Conservation (phyloP, 2,888 invertebrate genomes). For the Protonemura montana region DNA sequence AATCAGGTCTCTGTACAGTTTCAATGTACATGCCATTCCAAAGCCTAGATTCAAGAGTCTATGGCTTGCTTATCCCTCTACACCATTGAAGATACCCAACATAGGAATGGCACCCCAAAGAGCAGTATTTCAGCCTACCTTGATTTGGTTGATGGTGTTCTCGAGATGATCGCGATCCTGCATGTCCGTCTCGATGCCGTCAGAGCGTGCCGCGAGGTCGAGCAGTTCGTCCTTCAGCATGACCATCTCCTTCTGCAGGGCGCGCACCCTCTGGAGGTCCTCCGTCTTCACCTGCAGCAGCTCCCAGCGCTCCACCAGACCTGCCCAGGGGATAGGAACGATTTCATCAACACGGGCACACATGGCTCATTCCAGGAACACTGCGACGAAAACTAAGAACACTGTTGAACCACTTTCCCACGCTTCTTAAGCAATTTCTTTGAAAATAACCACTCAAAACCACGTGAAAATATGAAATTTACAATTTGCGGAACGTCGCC, state of each 20-base stretch:
- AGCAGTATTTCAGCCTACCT: conserved; percentile 55
- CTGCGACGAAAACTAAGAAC: too few species aligned
- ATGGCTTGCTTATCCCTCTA: too few species aligned
- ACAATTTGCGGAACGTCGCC: too few species aligned
- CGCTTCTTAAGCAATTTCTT: too few species aligned
- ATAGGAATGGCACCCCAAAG: neutral
- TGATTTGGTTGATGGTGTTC: conserved; percentile 58
- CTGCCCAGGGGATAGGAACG: conserved; percentile 53
- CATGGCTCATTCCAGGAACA: too few species aligned
- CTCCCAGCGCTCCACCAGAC: conserved; percentile 63
- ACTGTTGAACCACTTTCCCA: too few species aligned
- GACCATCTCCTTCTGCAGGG: conserved; percentile 56
- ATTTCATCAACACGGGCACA: neutral
- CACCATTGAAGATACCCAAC: too few species aligned
- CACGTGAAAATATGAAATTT: too few species aligned
- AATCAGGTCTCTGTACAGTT: too few species aligned
- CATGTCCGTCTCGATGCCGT: conserved; percentile 51
- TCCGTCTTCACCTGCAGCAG: conserved; percentile 60
- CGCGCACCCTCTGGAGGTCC: conserved; percentile 57
- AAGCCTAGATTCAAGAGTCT: too few species aligned
- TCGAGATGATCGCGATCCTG: conserved; percentile 57
- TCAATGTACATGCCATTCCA: too few species aligned
- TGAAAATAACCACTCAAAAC: too few species aligned
- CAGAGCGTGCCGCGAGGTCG: conserved; percentile 51
- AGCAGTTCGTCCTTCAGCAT: conserved; percentile 57